These are phyloP conservation scores for Chaetops frenatus DNA, from an alignment of 2,113 vertebrate species.

Conservation along the genomic window DNA sequence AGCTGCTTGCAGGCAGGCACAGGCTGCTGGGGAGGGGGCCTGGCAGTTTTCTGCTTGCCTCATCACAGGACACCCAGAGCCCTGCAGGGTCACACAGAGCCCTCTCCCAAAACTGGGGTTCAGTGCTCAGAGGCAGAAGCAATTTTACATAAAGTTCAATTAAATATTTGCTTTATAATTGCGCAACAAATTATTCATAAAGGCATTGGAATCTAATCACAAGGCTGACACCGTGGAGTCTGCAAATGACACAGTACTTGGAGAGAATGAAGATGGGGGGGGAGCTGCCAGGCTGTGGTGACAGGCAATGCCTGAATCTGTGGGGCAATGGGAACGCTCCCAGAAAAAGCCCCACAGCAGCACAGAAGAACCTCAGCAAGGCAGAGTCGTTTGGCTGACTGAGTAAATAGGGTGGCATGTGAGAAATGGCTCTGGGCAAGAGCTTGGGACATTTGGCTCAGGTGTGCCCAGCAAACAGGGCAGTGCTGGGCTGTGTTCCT, in stretches of 20 bases:
- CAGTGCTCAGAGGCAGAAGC: conserved; percentile 25
- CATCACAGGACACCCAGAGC: background rate
- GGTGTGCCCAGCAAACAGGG: background rate
- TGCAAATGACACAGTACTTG: conserved; percentile 35
- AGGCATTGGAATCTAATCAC: conserved; percentile 57
- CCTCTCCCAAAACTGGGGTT: background rate
- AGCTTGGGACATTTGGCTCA: background rate
- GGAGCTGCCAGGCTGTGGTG: background rate
- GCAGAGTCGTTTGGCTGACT: accelerated
- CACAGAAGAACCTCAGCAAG: background rate
- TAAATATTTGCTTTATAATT: conserved; percentile 72
- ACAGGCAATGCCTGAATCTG: background rate
- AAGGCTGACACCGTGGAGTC: conserved; percentile 27
- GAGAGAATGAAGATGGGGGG: conserved; percentile 42
- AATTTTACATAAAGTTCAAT: conserved; percentile 66
- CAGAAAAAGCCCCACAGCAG: background rate
- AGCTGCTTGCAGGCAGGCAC: background rate
- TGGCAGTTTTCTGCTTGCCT: background rate
- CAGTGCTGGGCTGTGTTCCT: background rate
- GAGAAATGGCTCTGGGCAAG: background rate
- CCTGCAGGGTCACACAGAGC: accelerated
- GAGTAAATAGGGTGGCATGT: background rate
- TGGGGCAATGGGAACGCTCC: background rate
- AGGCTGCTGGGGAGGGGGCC: background rate
- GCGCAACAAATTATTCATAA: conserved; percentile 69